These are phyloP conservation scores for Dinocampus coccinellae DNA, from an alignment of 2,888 invertebrate species.

Conservation along the genomic window DNA sequence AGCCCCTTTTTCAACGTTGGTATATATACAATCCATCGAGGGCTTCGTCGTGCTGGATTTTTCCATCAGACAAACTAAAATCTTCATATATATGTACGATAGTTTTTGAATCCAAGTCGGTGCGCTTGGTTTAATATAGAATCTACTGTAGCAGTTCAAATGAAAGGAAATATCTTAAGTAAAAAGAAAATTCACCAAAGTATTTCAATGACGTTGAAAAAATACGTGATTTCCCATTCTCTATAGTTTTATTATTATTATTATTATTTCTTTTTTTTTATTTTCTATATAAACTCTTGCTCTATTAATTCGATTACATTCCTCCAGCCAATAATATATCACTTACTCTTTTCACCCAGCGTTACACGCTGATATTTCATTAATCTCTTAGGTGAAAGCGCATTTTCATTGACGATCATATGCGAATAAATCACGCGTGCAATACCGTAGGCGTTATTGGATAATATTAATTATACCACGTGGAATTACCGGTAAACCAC, in stretches of 20 bases:
- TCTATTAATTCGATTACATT: conserved; percentile 18
- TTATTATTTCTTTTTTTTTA: background rate
- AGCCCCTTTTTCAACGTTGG: conserved; percentile 16
- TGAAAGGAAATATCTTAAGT: conserved; percentile 7
- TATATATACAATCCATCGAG: conserved; percentile 24
- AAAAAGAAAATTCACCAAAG: conserved; percentile 10
- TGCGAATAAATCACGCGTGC: conserved; percentile 22
- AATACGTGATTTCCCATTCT: background rate
- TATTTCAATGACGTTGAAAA: conserved; percentile 9
- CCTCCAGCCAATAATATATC: background rate
- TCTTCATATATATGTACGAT: conserved; percentile 37
- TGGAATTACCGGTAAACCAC: conserved; percentile 32
- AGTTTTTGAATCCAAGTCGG: background rate
- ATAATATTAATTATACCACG: conserved; percentile 39
- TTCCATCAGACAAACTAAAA: conserved; percentile 20
- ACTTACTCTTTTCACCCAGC: background rate
- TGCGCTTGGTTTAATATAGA: background rate
- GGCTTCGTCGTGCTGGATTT: conserved; percentile 29
- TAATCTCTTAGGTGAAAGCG: conserved; percentile 20
- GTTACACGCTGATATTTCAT: conserved; percentile 4
- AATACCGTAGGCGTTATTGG: conserved; percentile 23
- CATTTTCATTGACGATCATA: conserved; percentile 25
- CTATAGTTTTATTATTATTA: no score
- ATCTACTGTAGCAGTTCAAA: conserved; percentile 8
- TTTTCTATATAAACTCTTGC: no score